phyloP scores from a whole-genome alignment of 2,888 invertebrate species.

The Caenorhabditis sulstoni region DNA sequence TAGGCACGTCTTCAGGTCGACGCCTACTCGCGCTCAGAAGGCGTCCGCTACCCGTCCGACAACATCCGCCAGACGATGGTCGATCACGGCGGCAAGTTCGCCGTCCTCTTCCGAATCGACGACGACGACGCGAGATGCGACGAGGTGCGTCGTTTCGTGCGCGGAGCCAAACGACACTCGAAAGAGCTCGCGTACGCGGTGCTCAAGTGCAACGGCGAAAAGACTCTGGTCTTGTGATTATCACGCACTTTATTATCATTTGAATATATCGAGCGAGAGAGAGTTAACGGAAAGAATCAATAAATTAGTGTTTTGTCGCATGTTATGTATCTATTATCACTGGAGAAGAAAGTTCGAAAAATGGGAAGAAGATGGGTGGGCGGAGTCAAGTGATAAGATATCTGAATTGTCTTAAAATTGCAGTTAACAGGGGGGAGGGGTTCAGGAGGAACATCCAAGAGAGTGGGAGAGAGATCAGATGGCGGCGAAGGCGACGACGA shows the following conservation, averaged over 20 bases:
- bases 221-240: constrained; percentile 36
- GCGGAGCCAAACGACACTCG: constrained; percentile 51
- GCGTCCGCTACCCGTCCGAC: constrained; percentile 50
- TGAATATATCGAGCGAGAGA: constrained; percentile 1
- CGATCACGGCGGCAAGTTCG: constrained; percentile 55
- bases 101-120: constrained; percentile 31
- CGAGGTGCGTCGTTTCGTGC: constrained; percentile 47
- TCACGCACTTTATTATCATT: constrained; percentile 15
- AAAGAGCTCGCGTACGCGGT: constrained; percentile 48
- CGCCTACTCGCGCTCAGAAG: constrained; percentile 40
- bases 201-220: constrained; percentile 36
- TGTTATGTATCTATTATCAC: too few relatives aligned
- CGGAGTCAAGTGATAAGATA: too few relatives aligned
- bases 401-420: too few relatives aligned
- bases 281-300: background rate
- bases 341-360: too few relatives aligned
- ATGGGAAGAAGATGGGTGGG: too few relatives aligned
- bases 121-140: constrained; percentile 44
- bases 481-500: constrained; percentile 15
- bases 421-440: too few relatives aligned
- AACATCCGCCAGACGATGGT: constrained; percentile 45
- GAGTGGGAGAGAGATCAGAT: background rate
- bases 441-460: constrained; percentile 10
- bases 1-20: constrained; percentile 52
- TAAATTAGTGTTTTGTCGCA: too few relatives aligned